These are phyloP conservation scores for Yoshiicerus persimilis DNA, from an alignment of 1,140 invertebrate genomes.

Conservation along the genomic window DNA sequence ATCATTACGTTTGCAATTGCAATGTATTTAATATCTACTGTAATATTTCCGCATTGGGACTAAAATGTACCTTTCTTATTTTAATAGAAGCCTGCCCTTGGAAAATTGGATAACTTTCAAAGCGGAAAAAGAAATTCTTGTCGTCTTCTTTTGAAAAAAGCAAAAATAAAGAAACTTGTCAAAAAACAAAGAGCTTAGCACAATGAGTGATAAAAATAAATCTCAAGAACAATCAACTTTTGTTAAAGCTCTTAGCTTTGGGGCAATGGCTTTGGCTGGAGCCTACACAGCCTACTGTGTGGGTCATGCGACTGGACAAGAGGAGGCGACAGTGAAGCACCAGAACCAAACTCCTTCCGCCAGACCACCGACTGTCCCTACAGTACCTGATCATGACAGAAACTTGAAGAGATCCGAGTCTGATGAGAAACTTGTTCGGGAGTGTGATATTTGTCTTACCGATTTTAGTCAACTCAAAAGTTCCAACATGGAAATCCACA, in stretches of 20 bases:
- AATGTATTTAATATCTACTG: too few species aligned
- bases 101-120: too few species aligned
- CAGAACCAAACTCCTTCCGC: not conserved
- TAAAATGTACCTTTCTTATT: too few species aligned
- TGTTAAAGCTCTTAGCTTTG: not conserved
- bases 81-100: too few species aligned
- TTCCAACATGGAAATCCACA: slow-evolving; percentile 25
- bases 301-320: not conserved
- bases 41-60: too few species aligned
- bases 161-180: too few species aligned
- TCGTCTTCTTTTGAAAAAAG: too few species aligned
- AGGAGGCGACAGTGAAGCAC: not conserved
- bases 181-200: not conserved
- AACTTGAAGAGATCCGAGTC: not conserved
- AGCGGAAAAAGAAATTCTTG: too few species aligned
- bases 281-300: not conserved
- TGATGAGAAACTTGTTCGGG: not conserved
- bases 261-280: not conserved
- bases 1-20: too few species aligned
- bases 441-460: slow-evolving; percentile 31
- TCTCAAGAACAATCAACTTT: not conserved
- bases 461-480: slow-evolving; percentile 14
- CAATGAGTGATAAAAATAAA: not conserved
- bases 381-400: not conserved
- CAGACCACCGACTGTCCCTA: not conserved